phyloP scores from a whole-genome alignment of 2,797 vertebrate species.

The Potorous gilbertii region DNA sequence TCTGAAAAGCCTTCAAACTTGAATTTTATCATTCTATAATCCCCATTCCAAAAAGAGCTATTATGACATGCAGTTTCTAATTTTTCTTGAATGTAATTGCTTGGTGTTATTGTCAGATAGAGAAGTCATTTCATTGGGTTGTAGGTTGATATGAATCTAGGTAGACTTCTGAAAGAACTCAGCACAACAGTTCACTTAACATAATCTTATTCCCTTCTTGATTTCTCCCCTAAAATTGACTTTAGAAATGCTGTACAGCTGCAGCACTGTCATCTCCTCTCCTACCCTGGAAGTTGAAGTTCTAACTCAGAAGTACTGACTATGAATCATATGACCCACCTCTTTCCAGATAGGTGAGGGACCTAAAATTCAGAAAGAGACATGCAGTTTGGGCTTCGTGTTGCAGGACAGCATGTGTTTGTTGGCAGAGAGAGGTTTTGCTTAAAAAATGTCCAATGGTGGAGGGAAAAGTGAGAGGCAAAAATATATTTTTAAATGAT shows the following conservation, averaged over 20 bases:
- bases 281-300: background rate
- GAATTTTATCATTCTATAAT: background rate
- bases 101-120: too few relatives aligned
- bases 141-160: background rate
- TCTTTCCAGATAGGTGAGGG: background rate
- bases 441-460: background rate
- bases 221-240: background rate
- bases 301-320: background rate
- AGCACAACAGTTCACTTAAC: background rate
- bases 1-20: background rate
- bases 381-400: background rate
- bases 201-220: background rate
- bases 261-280: background rate
- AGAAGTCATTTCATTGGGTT: background rate
- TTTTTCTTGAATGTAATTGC: background rate
- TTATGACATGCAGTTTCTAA: background rate
- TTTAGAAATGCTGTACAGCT: background rate
- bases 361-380: background rate
- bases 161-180: background rate
- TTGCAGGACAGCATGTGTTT: background rate
- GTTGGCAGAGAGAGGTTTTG: background rate
- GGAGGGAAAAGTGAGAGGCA: background rate
- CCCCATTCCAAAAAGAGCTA: background rate
- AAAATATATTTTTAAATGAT: background rate
- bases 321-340: too few relatives aligned